Percentiles rank a stretch among this genome's conserved stretches.
phyloP scores from a whole-genome alignment of 1,140 invertebrate species.

The Armadillidium nasatum region DNA sequence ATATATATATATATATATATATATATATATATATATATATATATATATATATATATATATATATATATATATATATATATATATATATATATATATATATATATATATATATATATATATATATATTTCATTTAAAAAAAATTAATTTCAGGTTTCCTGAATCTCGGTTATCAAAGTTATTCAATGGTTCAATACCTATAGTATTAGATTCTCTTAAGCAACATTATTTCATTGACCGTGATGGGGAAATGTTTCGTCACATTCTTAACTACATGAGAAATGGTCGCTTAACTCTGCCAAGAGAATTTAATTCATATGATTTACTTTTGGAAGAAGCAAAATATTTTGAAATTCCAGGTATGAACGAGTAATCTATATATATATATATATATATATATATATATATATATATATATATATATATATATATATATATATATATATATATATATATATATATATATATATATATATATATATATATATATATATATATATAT shows the following conservation, averaged over 20 bases:
- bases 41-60: no score
- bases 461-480: constrained; percentile 24
- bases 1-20: no score
- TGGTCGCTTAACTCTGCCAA: constrained; percentile 75
- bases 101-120: no score
- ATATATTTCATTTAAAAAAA: no score
- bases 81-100: no score
- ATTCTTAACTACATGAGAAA: constrained; percentile 94
- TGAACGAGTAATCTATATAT: no score
- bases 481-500: no score
- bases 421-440: constrained; percentile 26
- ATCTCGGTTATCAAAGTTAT: constrained; percentile 83
- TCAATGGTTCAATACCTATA: constrained; percentile 94
- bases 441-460: constrained; percentile 2
- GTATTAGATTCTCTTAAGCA: constrained; percentile 94
- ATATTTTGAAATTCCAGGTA: constrained; percentile 85
- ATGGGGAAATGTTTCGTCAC: constrained; percentile 60
- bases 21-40: no score
- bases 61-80: no score
- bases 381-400: no score
- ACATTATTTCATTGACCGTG: constrained; percentile 91
- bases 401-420: constrained; percentile 27
- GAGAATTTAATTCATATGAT: constrained; percentile 80
- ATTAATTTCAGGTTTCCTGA: constrained; percentile 82
- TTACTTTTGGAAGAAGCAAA: constrained; percentile 85